phyloP scores from a whole-genome alignment of 2,113 vertebrate species.

The Scopus umbretta region DNA sequence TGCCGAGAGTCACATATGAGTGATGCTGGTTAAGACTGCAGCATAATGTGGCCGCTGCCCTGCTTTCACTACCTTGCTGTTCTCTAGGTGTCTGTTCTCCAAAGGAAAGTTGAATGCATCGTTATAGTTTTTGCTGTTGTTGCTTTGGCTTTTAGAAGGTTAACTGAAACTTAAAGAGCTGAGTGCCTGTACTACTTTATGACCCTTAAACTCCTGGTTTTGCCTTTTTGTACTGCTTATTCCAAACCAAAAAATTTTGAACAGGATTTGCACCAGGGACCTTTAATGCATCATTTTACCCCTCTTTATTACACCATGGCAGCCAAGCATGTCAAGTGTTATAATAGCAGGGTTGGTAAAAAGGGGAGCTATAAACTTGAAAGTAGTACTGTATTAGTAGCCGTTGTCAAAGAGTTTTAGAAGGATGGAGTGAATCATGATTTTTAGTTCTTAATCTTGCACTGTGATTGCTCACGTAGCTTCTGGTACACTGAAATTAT shows the following conservation, averaged over 20 bases:
- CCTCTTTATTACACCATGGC: not conserved
- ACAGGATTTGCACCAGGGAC: not conserved
- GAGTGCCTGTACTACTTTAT: not conserved
- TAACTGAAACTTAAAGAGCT: not conserved
- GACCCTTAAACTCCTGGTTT: not conserved
- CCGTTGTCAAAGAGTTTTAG: not conserved
- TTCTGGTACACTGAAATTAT: not conserved
- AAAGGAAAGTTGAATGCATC: not conserved
- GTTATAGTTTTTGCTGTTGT: not conserved
- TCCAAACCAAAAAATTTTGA: not conserved
- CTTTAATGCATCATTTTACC: conserved; percentile 7
- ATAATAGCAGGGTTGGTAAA: not conserved
- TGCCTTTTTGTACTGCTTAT: not conserved
- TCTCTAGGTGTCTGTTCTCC: not conserved
- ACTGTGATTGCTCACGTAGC: not conserved
- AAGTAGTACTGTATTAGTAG: not conserved
- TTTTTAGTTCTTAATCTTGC: conserved; percentile 9
- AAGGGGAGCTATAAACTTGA: not conserved
- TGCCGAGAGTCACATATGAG: not conserved
- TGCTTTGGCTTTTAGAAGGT: conserved; percentile 23
- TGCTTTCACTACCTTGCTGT: not conserved
- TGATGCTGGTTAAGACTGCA: not conserved
- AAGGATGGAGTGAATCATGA: not conserved
- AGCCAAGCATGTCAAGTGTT: conserved; percentile 14
- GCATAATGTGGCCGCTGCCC: not conserved